Conservation (phyloP, 2,888 invertebrate genomes). For the Acanthacorydalis orientalis region DNA sequence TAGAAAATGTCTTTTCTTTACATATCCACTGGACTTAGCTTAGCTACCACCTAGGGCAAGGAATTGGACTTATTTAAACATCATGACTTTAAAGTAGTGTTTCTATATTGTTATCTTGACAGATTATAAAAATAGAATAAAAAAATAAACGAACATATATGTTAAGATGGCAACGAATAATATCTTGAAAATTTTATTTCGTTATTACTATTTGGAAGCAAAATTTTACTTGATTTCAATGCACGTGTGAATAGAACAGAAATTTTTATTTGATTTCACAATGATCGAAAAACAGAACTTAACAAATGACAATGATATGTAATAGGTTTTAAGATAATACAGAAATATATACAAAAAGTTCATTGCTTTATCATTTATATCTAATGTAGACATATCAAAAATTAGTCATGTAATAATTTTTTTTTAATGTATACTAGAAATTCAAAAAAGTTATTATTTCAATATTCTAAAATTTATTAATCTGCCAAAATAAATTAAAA, state of each 20-base stretch:
- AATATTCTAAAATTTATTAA: too few species aligned
- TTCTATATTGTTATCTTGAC: neutral
- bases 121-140: neutral
- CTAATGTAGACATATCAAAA: too few species aligned
- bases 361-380: neutral
- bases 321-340: neutral
- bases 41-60: constrained; percentile 3
- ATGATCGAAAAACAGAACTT: neutral
- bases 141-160: neutral
- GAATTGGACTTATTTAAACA: constrained; percentile 1
- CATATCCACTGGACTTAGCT: neutral
- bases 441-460: neutral
- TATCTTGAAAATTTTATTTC: neutral
- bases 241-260: too few species aligned
- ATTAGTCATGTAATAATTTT: neutral
- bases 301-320: too few species aligned
- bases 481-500: too few species aligned
- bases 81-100: neutral
- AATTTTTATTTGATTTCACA: neutral
- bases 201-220: too few species aligned
- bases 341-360: neutral
- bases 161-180: neutral
- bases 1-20: constrained; percentile 18
- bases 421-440: neutral
- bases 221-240: too few species aligned